phyloP scores from a whole-genome alignment of 2,113 vertebrate species.

The Micromys minutus region DNA sequence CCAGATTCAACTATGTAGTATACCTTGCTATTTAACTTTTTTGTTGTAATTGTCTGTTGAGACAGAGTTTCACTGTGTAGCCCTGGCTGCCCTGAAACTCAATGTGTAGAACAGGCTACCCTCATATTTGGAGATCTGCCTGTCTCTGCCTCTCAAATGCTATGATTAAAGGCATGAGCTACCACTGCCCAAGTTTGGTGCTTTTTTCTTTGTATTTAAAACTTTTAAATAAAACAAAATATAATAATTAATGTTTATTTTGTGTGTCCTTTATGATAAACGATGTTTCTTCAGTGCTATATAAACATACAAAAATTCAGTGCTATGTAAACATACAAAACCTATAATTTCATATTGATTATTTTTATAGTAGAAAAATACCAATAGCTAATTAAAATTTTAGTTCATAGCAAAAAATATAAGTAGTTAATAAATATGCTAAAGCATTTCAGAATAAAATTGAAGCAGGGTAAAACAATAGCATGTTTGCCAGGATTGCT shows the following conservation, averaged over 20 bases:
- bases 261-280: neutral
- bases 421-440: neutral
- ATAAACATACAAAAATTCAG: neutral
- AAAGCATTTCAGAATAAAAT: constrained; percentile 7
- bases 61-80: no score
- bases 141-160: no score
- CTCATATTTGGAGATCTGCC: no score
- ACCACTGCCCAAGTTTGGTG: no score
- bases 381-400: neutral
- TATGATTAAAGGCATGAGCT: no score
- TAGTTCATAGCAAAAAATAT: neutral
- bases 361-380: neutral
- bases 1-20: neutral
- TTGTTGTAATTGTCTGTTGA: no score
- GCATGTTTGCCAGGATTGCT: neutral
- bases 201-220: neutral
- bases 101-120: no score
- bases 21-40: neutral
- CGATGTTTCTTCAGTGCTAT: neutral
- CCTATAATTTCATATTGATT: neutral
- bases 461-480: neutral
- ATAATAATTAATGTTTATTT: neutral
- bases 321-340: neutral
- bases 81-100: no score
- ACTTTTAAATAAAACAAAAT: constrained; percentile 26